Evolutionary conservation across 1,140 invertebrate genomes (phyloP), one percentile per base, ranked within the genome.

Genomic region (Brachionus paranguensis): DNA sequence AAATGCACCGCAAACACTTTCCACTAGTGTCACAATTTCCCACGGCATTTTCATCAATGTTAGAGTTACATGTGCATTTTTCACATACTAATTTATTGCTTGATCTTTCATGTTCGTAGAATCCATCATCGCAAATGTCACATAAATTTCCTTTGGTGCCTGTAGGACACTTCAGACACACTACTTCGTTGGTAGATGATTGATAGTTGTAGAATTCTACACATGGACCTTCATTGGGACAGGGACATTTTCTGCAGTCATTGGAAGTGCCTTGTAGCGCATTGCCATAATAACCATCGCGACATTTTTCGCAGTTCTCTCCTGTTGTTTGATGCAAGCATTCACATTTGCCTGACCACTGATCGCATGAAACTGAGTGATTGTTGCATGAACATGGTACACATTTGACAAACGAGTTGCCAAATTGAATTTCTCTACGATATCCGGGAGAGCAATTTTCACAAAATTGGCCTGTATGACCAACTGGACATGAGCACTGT

Each of bases 251-350:
- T 87, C 94, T 92, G 87, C 97, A 99, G 89, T 97, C 96, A 43
- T 94, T 90, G 0, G 92, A 88, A 0, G 94, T 96, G n/a, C 95
- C 94, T 24, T 78, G 83, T 27, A 97, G 89, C 0, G 97, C 94
- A 89, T 98, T 95, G 29, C 97, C 97, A 88, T 99, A 99, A 90
- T 92, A 99, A 78, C 97, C 97, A 85, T 93, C 92, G 11, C 93
- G 93, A 89, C 97, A 99, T 0, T 93, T 91, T 86, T 98, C 95
- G 88, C 97, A 99, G 87, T 96, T 96, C 78, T 95, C 94, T 10
- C 98, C 97, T 24, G 93, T 93, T 0, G 98, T 99, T 87, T 99
- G 97, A 88, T 99, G 93, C 86, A 96, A 92, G 88, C 98, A 99
- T 86, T 97, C 97, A 91, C 97, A 99, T 84, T 94, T 88, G 93